A percentile compares a stretch with the other conserved stretches of the same genome.
phyloP scores from a whole-genome alignment of 2,797 vertebrate species.

The Sebastiscus tertius region DNA sequence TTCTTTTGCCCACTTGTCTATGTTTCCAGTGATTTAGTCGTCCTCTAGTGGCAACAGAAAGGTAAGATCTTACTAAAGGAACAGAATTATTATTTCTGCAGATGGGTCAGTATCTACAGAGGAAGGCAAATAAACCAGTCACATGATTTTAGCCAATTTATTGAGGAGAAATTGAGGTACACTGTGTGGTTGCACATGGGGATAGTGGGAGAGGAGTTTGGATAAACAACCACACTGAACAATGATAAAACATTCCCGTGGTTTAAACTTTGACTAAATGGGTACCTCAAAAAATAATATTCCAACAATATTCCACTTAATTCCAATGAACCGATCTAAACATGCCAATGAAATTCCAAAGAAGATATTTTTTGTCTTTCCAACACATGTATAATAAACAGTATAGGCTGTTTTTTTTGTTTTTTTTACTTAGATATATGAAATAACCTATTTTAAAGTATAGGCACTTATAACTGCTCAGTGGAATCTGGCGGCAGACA shows the following conservation, averaged over 20 bases:
- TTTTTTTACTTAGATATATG: constrained; percentile 47
- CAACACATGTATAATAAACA: constrained; percentile 47
- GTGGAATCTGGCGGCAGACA: constrained; percentile 38
- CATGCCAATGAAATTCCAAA: constrained; percentile 34
- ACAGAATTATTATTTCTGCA: too few relatives aligned
- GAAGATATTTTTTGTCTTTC: constrained; percentile 52
- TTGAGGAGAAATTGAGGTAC: constrained; percentile 92
- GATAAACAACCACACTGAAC: constrained; percentile 69
- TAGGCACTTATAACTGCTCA: constrained; percentile 58
- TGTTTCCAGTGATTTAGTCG: not conserved
- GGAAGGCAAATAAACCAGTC: constrained; percentile 10
- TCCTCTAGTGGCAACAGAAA: not conserved
- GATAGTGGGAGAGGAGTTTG: constrained; percentile 41
- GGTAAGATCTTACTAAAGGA: not conserved
- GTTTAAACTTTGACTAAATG: constrained; percentile 52
- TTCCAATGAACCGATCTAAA: constrained; percentile 57
- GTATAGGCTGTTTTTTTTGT: constrained; percentile 13
- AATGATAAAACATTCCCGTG: constrained; percentile 56
- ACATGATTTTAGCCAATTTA: constrained; percentile 85
- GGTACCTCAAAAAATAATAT: constrained; percentile 65
- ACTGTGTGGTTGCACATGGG: constrained; percentile 74
- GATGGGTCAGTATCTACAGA: not conserved
- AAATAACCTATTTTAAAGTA: constrained; percentile 56
- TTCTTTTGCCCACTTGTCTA: not conserved
- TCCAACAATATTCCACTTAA: constrained; percentile 47